phyloP scores from a whole-genome alignment of 2,888 invertebrate species.

The Lepas anatifera region DNA sequence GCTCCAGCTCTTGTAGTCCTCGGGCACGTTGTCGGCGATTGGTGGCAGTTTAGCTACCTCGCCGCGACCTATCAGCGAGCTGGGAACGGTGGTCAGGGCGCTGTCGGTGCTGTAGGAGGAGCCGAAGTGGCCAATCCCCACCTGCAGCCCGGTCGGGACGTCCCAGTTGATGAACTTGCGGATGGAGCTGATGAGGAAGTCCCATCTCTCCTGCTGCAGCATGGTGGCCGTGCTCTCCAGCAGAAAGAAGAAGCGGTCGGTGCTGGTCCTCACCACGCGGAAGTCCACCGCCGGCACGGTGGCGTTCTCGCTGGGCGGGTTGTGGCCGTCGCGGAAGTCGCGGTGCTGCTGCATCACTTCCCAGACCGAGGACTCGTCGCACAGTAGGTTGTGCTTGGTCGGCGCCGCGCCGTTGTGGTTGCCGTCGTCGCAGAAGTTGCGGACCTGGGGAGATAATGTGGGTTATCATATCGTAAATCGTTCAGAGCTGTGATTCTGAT shows the following conservation, averaged over 20 bases:
- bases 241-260: slow-evolving; percentile 10
- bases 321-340: slow-evolving; percentile 29
- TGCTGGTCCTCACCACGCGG: not conserved
- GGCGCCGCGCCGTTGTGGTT: slow-evolving; percentile 33
- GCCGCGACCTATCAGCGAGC: slow-evolving; percentile 9
- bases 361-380: slow-evolving; percentile 31
- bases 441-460: too few species aligned
- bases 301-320: not conserved
- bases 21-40: not conserved
- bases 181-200: slow-evolving; percentile 44
- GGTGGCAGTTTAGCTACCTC: slow-evolving; percentile 11
- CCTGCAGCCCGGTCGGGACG: slow-evolving; percentile 34
- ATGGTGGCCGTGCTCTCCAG: slow-evolving; percentile 9
- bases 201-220: slow-evolving; percentile 43
- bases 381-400: slow-evolving; percentile 33
- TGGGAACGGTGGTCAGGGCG: slow-evolving; percentile 20
- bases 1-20: slow-evolving; percentile 1
- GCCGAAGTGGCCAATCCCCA: slow-evolving; percentile 29
- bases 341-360: slow-evolving; percentile 30
- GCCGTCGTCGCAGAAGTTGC: slow-evolving; percentile 48
- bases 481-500: too few species aligned
- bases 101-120: slow-evolving; percentile 19
- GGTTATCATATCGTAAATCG: too few species aligned
- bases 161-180: slow-evolving; percentile 46
- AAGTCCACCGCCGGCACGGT: not conserved